Conservation (phyloP, 2,797 vertebrate genomes). For the Kryptopterus vitreolus region DNA sequence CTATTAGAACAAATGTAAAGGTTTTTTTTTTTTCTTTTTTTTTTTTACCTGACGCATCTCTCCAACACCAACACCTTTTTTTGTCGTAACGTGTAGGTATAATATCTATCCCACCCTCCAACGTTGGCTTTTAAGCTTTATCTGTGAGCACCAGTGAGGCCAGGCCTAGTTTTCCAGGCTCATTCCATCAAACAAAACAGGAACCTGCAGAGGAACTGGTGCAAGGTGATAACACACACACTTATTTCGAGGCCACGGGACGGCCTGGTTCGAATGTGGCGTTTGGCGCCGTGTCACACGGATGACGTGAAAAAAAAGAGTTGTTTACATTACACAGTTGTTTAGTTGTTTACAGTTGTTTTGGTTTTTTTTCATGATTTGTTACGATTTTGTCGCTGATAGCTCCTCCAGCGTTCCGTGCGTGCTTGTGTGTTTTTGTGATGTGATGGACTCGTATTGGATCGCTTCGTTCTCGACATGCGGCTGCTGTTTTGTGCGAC, state of each 20-base stretch:
- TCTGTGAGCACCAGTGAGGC: conserved; percentile 53
- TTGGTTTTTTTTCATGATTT: not conserved
- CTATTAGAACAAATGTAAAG: not conserved
- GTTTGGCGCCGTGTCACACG: not conserved
- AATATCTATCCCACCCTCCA: conserved; percentile 41
- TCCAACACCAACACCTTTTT: conserved; percentile 7
- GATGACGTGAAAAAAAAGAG: too few species aligned
- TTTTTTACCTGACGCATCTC: too few species aligned
- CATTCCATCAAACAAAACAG: conserved; percentile 34
- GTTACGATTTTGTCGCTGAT: not conserved
- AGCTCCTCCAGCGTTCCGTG: not conserved
- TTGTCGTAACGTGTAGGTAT: conserved; percentile 58
- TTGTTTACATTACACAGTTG: not conserved
- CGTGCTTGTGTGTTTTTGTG: conserved; percentile 9
- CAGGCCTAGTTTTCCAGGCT: conserved; percentile 63
- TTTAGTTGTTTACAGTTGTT: too few species aligned
- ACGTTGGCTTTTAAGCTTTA: conserved; percentile 62
- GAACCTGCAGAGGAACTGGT: conserved; percentile 27
- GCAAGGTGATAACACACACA: conserved; percentile 22
- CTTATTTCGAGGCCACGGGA: not conserved
- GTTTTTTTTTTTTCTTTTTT: too few species aligned
- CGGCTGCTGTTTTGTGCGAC: conserved; percentile 13
- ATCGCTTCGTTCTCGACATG: not conserved
- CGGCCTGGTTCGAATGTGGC: not conserved
- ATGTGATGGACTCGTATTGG: not conserved